Evolutionary conservation across 2,888 invertebrate genomes (phyloP), one percentile per base, ranked within the genome.

Genomic region (Dascillus cervinus): DNA sequence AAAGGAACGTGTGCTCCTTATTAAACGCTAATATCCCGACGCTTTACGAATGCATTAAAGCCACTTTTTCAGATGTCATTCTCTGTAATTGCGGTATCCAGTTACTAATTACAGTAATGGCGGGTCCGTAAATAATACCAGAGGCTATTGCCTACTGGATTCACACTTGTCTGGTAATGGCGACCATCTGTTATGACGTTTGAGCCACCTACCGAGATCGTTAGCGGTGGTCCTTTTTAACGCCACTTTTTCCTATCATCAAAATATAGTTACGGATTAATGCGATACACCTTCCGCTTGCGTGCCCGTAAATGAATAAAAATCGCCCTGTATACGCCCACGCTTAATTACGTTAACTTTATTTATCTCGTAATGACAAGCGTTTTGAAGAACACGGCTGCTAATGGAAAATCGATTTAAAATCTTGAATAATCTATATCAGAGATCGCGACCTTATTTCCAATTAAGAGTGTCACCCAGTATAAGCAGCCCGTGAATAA

Each of bases 401-500:
- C n/a, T 38, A 38, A 38, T 38, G 38, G 55, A 54, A 50, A 58
- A 57, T 57, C 56, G 56, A 59, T 56, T 52, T 42, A 40, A 48
- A 50, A 52, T 55, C 53, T 53, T 58, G 59, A 62, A 62, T 60
- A 59, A 62, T 61, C 60, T 58, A 57, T 62, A 60, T 60, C 54
- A 53, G 52, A 61, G 61, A 61, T 61, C 61, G 57, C 56, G 55
- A 55, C 57, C 47, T 58, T 60, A 60, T 56, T 60, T 62, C 62
- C 61, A 63, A 64, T 63, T 62, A 63, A 63, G 56, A 56, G 55
- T 56, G 61, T 60, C 61, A 58, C 54, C 50, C 53, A 53, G 55
- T 52, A 55, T 56, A 55, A 55, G 53, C 52, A 41, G 41, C 37
- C 41, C 36, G 37, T 64, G 64, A 62, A 64, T 64, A 58, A 64